These are phyloP conservation scores for Synergus itoensis DNA, from an alignment of 2,888 invertebrate species.

Conservation along the genomic window DNA sequence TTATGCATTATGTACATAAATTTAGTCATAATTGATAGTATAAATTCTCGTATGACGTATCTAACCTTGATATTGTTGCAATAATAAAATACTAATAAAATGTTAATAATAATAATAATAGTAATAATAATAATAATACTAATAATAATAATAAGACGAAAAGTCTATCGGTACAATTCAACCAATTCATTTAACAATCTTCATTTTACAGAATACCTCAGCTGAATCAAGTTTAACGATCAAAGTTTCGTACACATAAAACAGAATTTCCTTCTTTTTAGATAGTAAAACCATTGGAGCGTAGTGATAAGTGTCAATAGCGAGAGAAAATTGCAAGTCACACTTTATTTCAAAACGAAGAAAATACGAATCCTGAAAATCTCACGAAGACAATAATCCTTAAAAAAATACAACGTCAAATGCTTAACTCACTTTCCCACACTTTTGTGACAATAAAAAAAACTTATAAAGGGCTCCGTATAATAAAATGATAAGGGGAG, in stretches of 20 bases:
- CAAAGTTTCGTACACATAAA: conserved; percentile 6
- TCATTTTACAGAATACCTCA: not conserved
- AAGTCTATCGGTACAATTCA: not conserved
- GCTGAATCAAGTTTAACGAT: not conserved
- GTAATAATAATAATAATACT: not conserved
- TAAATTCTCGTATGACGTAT: not conserved
- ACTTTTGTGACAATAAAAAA: not conserved
- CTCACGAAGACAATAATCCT: not conserved
- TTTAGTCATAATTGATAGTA: not conserved
- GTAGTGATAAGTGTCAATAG: conserved; percentile 13
- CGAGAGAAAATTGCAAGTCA: not conserved
- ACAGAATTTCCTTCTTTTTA: not conserved
- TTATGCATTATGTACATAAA: conserved; percentile 22
- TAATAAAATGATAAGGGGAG: conserved; percentile 16
- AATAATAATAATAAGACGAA: not conserved
- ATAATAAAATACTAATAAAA: not conserved
- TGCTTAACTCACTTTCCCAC: not conserved
- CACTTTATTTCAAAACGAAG: not conserved
- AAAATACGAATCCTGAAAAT: not conserved
- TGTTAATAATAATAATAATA: not conserved
- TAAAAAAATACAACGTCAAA: not conserved
- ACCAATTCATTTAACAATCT: not conserved
- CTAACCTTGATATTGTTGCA: not conserved
- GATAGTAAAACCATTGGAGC: not conserved
- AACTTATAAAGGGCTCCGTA: not conserved